A percentile compares a stretch with the other conserved stretches of the same genome.
Conservation (phyloP, 2,113 vertebrate species). For the Piprites chloris region DNA sequence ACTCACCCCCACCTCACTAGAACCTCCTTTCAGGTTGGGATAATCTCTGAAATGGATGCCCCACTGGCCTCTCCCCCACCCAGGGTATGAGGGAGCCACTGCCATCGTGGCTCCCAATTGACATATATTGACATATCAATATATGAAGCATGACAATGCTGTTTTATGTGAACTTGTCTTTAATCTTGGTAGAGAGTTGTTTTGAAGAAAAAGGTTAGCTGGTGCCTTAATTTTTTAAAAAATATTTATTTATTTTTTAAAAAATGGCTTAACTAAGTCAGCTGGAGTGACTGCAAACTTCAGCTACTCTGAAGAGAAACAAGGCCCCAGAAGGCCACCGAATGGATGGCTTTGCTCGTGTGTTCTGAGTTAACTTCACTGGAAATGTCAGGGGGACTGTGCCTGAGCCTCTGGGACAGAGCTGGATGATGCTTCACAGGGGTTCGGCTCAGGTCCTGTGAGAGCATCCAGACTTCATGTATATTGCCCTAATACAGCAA, state of each 20-base stretch:
- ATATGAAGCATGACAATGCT: not conserved
- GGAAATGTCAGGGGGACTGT: not conserved
- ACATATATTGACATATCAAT: too few species aligned
- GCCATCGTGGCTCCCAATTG: too few species aligned
- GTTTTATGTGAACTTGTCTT: not conserved
- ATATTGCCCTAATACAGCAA: not conserved
- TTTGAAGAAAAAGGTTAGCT: not conserved
- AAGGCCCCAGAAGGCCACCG: not conserved
- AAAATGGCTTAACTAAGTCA: not conserved
- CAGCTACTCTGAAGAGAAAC: not conserved
- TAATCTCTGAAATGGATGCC: not conserved
- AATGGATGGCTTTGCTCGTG: not conserved
- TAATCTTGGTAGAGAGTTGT: not conserved
- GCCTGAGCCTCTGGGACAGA: not conserved
- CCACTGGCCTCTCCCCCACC: not conserved
- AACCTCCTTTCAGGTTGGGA: not conserved
- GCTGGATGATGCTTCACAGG: not conserved
- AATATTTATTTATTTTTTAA: not conserved
- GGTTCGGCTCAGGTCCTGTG: not conserved
- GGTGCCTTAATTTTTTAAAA: not conserved
- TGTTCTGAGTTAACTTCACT: not conserved
- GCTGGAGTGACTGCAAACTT: not conserved
- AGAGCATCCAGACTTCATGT: not conserved
- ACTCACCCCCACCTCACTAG: not conserved
- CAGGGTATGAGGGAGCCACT: not conserved